Conservation (phyloP, 2,888 invertebrate genomes). For the Rotaria sp. region DNA sequence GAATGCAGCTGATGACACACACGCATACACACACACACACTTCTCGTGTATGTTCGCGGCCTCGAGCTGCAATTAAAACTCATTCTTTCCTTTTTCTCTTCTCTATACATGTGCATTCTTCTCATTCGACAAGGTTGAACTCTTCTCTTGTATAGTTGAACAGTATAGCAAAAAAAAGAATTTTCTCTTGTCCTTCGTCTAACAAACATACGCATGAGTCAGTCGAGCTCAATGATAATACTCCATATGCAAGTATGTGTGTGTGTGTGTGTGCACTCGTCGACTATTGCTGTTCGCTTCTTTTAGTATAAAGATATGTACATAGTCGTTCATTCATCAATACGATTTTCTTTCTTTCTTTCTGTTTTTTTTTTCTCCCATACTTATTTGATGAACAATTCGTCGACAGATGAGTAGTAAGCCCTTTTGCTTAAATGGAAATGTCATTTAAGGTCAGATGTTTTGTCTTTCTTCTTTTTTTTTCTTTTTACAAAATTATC, state of each 20-base stretch:
- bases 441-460: neutral
- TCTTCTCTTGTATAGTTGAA: neutral
- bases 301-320: neutral
- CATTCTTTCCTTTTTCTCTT: neutral
- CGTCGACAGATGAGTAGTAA: constrained; percentile 2
- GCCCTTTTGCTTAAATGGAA: neutral
- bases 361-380: neutral
- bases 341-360: neutral
- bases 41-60: neutral
- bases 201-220: neutral
- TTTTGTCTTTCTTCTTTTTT: neutral
- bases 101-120: neutral
- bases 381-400: neutral
- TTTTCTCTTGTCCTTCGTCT: no score
- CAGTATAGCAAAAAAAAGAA: no score
- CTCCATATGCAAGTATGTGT: neutral
- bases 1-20: neutral
- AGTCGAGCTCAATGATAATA: constrained; percentile 5
- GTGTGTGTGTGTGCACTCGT: neutral
- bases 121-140: constrained; percentile 14
- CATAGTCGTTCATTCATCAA: constrained; percentile 15
- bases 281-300: constrained; percentile 15
- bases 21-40: neutral
- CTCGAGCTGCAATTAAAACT: constrained; percentile 5
- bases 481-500: neutral